Evolutionary conservation across 2,797 vertebrate species (phyloP).

Genomic region (Aulostomus chinensis): DNA sequence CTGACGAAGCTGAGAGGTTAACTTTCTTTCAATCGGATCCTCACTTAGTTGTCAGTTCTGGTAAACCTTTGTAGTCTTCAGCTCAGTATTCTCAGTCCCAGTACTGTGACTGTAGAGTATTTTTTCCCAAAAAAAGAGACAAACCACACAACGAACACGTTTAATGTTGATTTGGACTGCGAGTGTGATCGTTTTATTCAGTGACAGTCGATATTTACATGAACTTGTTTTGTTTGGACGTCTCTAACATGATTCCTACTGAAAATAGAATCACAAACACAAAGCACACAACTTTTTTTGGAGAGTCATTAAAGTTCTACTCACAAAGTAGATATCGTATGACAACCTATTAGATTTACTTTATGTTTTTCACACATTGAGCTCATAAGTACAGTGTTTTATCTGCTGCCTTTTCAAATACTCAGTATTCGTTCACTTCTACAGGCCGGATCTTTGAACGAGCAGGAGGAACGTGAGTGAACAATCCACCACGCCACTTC

Average conservation of each 20-base stretch:
- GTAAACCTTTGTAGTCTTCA: too few relatives aligned
- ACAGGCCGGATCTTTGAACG: conserved; percentile 18
- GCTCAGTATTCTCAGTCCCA: too few relatives aligned
- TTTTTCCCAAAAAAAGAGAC: too few relatives aligned
- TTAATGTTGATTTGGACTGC: too few relatives aligned
- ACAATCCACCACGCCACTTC: too few relatives aligned
- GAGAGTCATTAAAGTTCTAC: conserved; percentile 58
- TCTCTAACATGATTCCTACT: not conserved
- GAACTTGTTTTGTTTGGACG: not conserved
- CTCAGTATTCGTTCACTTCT: conserved; percentile 77
- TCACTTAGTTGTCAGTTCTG: too few relatives aligned
- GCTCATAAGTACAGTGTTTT: conserved; percentile 7
- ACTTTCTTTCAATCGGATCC: too few relatives aligned
- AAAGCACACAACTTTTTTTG: conserved; percentile 27
- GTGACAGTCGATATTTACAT: not conserved
- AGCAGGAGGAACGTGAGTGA: conserved; percentile 15
- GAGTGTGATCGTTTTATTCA: too few relatives aligned
- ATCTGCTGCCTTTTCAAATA: conserved; percentile 67
- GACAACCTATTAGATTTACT: conserved; percentile 82
- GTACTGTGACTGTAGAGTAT: too few relatives aligned
- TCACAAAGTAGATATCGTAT: conserved; percentile 79
- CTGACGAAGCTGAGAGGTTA: too few relatives aligned
- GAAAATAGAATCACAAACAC: conserved; percentile 29
- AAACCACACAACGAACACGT: too few relatives aligned
- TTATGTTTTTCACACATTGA: conserved; percentile 25